Base-by-base conservation (phyloP, 2,888 invertebrate species). In the Rapana venosa region DNA sequence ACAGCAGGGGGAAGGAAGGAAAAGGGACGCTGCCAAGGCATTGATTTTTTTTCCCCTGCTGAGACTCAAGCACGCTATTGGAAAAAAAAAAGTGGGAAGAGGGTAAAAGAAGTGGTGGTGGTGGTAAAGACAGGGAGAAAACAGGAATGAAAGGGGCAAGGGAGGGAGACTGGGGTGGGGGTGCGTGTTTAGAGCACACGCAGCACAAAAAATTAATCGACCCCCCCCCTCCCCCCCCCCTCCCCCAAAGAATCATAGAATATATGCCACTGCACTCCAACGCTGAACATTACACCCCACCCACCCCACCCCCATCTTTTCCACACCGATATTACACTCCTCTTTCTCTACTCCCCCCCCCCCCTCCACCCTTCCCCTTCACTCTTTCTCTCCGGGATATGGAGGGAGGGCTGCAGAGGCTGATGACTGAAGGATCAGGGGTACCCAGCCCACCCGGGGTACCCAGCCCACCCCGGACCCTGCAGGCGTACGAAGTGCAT, bases 1-100 rank as follows among this genome's bases (percentile, higher is more conserved):
- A 47, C 47, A 47, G 47, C 47, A 47, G 47, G 70, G 5, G 32
- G 47, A 87, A 87, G 87, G 87, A 87, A 87, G 74, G 87, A 74
- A 87, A 79, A 79, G 79, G 74, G 87, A 47, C 66, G 87, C 87
- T 79, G 79, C 79, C 35, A 35, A 74, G 74, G 87, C 87, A 87
- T 87, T 87, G 87, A 87, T 87, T 87, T 87, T 87, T 74, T 26
- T 56, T n/a, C 26, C n/a, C n/a, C n/a, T n/a, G 26, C 74, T 30
- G n/a, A 74, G 74, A 74, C 74, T 74, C 77, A 32, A 35, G 32
- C 13, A 32, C 32, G 20, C 8, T 4, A 32, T 15, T 13, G 32
- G 77, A 35, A 26, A 32, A 35, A 77, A 26, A 32, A 11, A 20
- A 2, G 32, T 30, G 20, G 32, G 20, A 32, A 17, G 77, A 32